Conservation (phyloP, 2,888 invertebrate genomes). For the Megastigmus dorsalis region DNA sequence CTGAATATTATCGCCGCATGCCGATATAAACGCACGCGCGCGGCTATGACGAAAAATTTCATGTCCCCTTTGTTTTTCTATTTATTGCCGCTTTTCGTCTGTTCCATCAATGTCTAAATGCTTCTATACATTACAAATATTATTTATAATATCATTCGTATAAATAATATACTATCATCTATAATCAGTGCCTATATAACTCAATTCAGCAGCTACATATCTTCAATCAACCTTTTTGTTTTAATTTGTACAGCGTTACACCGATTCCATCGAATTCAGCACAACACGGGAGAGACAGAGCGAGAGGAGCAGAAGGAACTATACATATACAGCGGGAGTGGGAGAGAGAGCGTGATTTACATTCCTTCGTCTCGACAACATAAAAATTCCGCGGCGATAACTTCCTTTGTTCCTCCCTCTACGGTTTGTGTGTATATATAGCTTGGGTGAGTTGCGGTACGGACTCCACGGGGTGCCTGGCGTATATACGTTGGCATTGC, state of each 20-base stretch:
- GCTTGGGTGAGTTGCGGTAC: constrained; percentile 57
- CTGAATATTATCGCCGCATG: constrained; percentile 42
- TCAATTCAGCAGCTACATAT: too few species aligned
- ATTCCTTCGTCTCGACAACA: constrained; percentile 71
- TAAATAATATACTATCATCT: too few species aligned
- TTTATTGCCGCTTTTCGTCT: too few species aligned
- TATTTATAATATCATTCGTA: too few species aligned
- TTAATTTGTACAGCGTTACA: too few species aligned
- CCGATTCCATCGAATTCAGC: neutral
- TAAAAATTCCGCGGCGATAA: constrained; percentile 73
- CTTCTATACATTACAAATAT: too few species aligned
- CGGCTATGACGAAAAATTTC: constrained; percentile 14
- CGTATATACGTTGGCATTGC: constrained; percentile 69
- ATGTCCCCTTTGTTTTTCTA: constrained; percentile 17
- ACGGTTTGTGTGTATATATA: constrained; percentile 61
- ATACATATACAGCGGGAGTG: too few species aligned
- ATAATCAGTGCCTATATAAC: too few species aligned
- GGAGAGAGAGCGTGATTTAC: constrained; percentile 67
- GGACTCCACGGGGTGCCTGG: constrained; percentile 78
- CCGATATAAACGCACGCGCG: constrained; percentile 28
- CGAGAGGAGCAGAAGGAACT: neutral
- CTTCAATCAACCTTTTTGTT: too few species aligned
- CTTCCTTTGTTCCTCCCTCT: constrained; percentile 73
- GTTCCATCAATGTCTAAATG: too few species aligned
- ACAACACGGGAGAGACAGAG: neutral